phyloP scores from a whole-genome alignment of 2,797 vertebrate species.

The Anas bahamensis region DNA sequence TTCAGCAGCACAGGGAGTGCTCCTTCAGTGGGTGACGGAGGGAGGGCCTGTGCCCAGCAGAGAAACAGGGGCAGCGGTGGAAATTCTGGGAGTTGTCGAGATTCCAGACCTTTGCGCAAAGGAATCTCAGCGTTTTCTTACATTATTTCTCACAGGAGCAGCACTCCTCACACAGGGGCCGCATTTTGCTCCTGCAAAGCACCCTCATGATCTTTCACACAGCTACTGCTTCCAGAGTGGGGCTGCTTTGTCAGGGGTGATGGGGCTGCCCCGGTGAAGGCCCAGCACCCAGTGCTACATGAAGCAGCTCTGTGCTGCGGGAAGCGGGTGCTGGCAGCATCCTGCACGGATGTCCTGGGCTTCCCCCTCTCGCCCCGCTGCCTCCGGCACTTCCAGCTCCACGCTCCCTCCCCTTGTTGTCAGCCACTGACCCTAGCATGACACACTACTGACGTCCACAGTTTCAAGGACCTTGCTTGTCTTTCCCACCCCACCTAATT shows the following conservation, averaged over 20 bases:
- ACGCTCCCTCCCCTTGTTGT: rapidly evolving
- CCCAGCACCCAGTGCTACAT: rapidly evolving
- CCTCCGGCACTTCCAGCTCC: not conserved
- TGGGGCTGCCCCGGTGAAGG: not conserved
- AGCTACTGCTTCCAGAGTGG: not conserved
- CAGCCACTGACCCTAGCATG: not conserved
- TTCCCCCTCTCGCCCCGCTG: not conserved
- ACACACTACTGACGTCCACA: not conserved
- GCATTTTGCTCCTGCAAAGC: not conserved
- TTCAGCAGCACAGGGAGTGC: too few relatives aligned
- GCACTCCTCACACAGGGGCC: too few relatives aligned
- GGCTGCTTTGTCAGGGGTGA: not conserved
- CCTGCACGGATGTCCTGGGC: rapidly evolving
- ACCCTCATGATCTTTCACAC: not conserved
- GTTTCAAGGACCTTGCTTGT: not conserved
- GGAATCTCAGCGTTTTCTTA: not conserved
- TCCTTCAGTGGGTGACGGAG: not conserved
- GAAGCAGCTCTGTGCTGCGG: not conserved
- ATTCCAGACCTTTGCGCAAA: not conserved
- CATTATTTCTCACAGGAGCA: not conserved
- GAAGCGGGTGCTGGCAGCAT: not conserved
- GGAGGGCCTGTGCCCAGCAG: not conserved
- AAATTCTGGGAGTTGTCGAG: not conserved
- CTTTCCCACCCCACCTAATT: slow-evolving; percentile 1
- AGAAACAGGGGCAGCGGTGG: not conserved